These are phyloP conservation scores for Morus bassanus DNA, from an alignment of 2,797 vertebrate genomes.

Conservation along the genomic window DNA sequence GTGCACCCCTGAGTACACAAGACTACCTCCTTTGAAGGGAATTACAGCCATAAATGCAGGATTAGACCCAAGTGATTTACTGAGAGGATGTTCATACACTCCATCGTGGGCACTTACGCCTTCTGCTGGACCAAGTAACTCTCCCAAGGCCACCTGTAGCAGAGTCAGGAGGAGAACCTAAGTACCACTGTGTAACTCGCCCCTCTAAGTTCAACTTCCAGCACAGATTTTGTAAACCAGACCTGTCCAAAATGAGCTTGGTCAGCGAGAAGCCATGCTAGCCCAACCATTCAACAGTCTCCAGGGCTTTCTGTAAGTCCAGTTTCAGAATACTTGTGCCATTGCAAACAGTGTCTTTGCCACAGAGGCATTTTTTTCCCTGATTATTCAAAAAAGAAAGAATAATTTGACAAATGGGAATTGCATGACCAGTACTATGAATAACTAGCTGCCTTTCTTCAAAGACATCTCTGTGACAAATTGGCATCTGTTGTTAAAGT, in stretches of 20 bases:
- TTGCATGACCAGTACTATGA: neutral
- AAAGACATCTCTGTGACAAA: neutral
- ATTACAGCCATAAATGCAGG: fast-evolving
- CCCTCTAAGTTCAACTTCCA: neutral
- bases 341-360: neutral
- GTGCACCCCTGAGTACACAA: neutral
- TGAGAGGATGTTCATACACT: neutral
- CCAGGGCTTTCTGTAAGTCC: neutral
- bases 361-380: neutral
- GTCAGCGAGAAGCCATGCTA: neutral
- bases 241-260: neutral
- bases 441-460: neutral
- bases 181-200: neutral
- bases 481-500: neutral
- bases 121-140: neutral
- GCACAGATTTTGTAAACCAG: neutral
- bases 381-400: neutral
- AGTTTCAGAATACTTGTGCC: neutral
- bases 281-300: neutral
- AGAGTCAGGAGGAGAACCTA: neutral
- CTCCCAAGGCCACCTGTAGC: neutral
- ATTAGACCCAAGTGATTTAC: neutral
- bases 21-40: neutral
- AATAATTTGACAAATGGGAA: neutral
- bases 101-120: neutral